A percentile compares a stretch with the other conserved stretches of the same genome.
Conservation (phyloP, 2,113 vertebrate genomes). For the Halcyon senegalensis region DNA sequence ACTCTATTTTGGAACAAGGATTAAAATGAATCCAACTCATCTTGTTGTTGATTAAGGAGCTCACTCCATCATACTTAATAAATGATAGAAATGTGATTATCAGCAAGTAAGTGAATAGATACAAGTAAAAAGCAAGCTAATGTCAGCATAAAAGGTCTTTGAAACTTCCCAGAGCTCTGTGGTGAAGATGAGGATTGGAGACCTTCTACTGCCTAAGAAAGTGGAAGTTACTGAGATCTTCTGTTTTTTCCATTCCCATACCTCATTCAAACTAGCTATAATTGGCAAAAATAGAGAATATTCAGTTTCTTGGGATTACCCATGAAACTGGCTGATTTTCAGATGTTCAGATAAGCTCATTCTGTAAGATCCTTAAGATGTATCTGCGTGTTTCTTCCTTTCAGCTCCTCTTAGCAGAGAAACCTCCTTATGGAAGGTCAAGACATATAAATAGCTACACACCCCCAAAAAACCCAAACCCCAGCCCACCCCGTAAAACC, state of each 20-base stretch:
- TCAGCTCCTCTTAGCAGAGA: neutral
- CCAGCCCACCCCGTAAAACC: neutral
- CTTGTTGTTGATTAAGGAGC: conserved; percentile 1
- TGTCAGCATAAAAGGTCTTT: neutral
- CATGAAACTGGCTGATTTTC: neutral
- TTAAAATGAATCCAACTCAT: neutral
- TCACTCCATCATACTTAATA: conserved; percentile 20
- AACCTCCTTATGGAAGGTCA: neutral
- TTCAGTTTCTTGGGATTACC: neutral
- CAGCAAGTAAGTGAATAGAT: neutral
- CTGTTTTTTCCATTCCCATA: neutral
- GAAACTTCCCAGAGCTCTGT: neutral
- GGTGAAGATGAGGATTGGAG: neutral
- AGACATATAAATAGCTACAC: neutral
- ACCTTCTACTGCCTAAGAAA: neutral
- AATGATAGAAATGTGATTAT: neutral
- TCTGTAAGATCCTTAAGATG: neutral
- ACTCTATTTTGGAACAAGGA: neutral
- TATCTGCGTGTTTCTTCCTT: neutral
- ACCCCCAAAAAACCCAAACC: neutral
- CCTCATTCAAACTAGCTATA: neutral
- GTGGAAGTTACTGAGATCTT: neutral
- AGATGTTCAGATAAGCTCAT: neutral
- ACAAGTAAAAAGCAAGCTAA: neutral
- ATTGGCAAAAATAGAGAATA: neutral